These are phyloP conservation scores for Cantharis lateralis DNA, from an alignment of 2,888 invertebrate genomes.

Conservation along the genomic window DNA sequence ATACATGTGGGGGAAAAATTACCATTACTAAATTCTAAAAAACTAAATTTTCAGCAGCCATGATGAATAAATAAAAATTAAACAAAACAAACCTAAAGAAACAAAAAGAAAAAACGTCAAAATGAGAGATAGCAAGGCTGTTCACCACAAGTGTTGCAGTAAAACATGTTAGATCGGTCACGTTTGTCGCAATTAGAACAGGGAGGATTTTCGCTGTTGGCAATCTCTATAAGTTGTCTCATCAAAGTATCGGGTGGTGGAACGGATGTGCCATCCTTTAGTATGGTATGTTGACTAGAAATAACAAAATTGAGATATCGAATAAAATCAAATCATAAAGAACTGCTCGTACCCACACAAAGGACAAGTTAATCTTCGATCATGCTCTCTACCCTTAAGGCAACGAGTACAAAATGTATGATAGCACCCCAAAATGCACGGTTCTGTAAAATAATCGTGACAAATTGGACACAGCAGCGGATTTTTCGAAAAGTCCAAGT, in stretches of 20 bases:
- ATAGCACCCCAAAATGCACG: constrained; percentile 70
- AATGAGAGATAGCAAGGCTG: constrained; percentile 19
- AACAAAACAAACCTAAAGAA: constrained; percentile 34
- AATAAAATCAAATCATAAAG: background rate
- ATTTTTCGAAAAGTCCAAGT: constrained; percentile 57
- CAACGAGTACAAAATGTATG: constrained; percentile 74
- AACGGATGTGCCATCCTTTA: constrained; percentile 65
- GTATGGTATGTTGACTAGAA: constrained; percentile 62
- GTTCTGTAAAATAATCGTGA: constrained; percentile 70
- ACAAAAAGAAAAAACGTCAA: constrained; percentile 29
- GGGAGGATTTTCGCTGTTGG: constrained; percentile 71
- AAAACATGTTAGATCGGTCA: constrained; percentile 72
- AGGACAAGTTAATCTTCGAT: constrained; percentile 67
- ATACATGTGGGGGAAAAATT: background rate
- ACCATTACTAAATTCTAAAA: background rate
- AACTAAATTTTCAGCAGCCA: constrained; percentile 27
- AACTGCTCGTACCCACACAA: constrained; percentile 65
- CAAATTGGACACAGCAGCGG: constrained; percentile 70
- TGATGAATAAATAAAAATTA: constrained; percentile 17
- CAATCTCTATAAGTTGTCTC: constrained; percentile 71
- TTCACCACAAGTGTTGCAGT: constrained; percentile 77
- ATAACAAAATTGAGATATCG: constrained; percentile 1
- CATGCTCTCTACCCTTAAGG: constrained; percentile 64
- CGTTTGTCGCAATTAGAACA: constrained; percentile 80
- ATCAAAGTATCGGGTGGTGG: constrained; percentile 71